A percentile compares a stretch with the other conserved stretches of the same genome.
These are phyloP conservation scores for Cyprinodon diabolis DNA, from an alignment of 2,797 vertebrate species.

Conservation along the genomic window DNA sequence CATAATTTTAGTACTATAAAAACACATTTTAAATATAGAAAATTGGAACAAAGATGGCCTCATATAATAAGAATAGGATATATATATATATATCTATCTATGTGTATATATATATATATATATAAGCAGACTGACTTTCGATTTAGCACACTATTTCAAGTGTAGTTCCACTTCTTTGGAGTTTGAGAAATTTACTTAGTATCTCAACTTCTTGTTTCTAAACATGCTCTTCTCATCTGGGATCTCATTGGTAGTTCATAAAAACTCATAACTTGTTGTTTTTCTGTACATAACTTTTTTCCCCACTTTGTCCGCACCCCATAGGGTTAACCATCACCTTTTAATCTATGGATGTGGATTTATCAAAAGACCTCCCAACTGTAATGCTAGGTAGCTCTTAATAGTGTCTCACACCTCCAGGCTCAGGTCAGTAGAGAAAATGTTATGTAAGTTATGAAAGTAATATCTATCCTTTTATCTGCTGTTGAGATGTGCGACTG, in stretches of 20 bases:
- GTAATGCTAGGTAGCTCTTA: neutral
- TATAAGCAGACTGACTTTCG: neutral
- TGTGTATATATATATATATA: too few species aligned
- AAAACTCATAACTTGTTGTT: neutral
- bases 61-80: neutral
- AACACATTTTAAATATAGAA: neutral
- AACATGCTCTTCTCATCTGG: neutral
- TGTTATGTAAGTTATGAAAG: neutral
- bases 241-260: neutral
- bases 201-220: neutral
- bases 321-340: neutral
- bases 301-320: neutral
- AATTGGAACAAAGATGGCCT: neutral
- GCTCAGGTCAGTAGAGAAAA: neutral
- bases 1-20: neutral
- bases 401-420: neutral
- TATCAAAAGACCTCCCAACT: neutral
- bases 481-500: too few species aligned
- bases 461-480: neutral
- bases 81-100: too few species aligned
- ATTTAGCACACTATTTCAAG: neutral
- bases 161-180: neutral
- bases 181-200: neutral
- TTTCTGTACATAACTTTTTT: neutral
- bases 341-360: neutral